Evolutionary conservation across 2,888 invertebrate genomes (phyloP).

Genomic region (Kryphioiulus occultus): DNA sequence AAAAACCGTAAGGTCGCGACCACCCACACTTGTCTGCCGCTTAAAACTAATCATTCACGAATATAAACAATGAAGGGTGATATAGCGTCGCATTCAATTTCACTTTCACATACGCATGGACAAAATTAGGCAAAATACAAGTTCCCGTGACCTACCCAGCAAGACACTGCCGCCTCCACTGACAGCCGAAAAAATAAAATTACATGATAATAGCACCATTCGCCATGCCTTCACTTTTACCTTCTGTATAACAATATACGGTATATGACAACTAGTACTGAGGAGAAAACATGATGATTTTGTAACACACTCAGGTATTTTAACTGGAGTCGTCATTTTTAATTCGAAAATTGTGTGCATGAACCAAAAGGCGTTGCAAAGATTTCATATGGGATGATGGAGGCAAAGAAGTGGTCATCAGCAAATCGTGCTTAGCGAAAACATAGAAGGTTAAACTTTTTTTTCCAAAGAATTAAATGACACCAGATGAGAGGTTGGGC

Average conservation of each 20-base stretch:
- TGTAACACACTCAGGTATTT: background rate
- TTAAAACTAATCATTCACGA: background rate
- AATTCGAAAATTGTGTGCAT: background rate
- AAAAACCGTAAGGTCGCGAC: conserved; percentile 12
- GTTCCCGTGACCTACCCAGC: conserved; percentile 20
- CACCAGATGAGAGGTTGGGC: too few species aligned
- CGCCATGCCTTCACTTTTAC: background rate
- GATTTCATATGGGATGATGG: too few species aligned
- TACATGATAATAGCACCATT: background rate
- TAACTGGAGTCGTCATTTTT: background rate
- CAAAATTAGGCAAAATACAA: background rate
- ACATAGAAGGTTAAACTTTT: background rate
- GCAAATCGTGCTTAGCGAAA: background rate
- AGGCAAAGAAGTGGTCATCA: background rate
- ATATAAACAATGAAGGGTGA: conserved; percentile 20
- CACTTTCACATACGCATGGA: conserved; percentile 1
- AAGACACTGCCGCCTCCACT: background rate
- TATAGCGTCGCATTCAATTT: background rate
- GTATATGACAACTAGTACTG: background rate
- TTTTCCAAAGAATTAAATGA: background rate
- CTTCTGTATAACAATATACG: background rate
- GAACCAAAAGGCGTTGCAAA: background rate
- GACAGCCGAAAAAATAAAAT: conserved; percentile 3
- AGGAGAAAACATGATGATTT: background rate
- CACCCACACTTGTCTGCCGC: conserved; percentile 13